phyloP scores from a whole-genome alignment of 2,113 vertebrate genomes.

The Tragulus kanchil region DNA sequence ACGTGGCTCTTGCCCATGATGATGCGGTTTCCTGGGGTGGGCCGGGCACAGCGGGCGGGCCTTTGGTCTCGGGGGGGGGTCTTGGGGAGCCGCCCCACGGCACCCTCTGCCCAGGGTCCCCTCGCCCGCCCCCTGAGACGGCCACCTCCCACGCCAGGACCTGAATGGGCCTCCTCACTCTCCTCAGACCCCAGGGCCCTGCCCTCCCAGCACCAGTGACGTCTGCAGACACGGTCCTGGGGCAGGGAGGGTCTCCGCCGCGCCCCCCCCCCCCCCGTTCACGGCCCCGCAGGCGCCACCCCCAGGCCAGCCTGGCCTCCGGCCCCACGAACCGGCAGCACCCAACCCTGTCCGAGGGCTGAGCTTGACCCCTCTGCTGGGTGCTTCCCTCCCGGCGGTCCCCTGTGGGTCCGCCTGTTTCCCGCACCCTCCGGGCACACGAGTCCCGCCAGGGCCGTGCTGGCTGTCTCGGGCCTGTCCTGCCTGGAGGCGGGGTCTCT shows the following conservation, averaged over 20 bases:
- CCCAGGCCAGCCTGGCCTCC: neutral
- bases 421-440: neutral
- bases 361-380: neutral
- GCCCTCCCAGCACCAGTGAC: neutral
- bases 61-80: neutral
- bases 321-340: rapidly evolving
- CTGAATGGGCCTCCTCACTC: rapidly evolving
- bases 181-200: too few species aligned
- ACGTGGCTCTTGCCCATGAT: constrained; percentile 99
- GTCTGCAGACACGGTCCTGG: neutral
- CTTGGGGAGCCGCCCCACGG: rapidly evolving
- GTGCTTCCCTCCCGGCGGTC: neutral
- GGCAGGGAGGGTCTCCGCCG: neutral
- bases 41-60: rapidly evolving
- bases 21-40: constrained; percentile 95
- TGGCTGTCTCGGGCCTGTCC: neutral
- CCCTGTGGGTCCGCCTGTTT: neutral
- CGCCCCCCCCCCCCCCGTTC: too few species aligned
- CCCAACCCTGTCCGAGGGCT: neutral
- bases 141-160: neutral
- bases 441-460: neutral
- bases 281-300: rapidly evolving
- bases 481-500: neutral
- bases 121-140: neutral
- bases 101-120: too few species aligned